Base-by-base conservation (phyloP, 2,888 invertebrate genomes). In the Cremastobaeus sp. region DNA sequence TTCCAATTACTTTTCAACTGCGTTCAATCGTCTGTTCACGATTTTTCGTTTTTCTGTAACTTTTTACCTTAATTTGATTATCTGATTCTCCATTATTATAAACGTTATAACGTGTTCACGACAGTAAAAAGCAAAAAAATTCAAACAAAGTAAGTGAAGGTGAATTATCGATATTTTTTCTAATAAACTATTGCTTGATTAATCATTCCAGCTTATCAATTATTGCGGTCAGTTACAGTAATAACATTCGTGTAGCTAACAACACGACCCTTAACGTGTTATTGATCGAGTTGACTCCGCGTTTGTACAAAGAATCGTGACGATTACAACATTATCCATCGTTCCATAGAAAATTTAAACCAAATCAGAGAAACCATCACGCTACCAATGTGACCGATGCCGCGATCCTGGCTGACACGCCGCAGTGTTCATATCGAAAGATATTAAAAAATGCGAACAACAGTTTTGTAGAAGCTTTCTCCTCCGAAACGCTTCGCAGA, bases 191-290 rank as follows among this genome's bases (percentile, higher is more conserved):
- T 76, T 62, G 60, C 62, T 72, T 73, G 69, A 62, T 72, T 72
- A 76, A 78, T 78, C 78, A 73, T 60, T 64, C 47, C 48, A 43
- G 64, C 65, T 77, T 73, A 79, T 78, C 77, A 75, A 71, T 73
- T 74, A 78, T 79, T 80, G 74, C 73, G 73, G 76, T 74, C 64
- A 69, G 74, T 76, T 77, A 75, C 76, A 75, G 65, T 71, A 64
- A 74, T 70, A 76, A 72, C 68, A 76, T 76, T 78, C 80, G 79
- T 79, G 77, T 78, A 77, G 72, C 76, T 78, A 80, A 80, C 77
- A 74, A 78, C 74, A 65, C 73, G 65, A 71, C 76, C 76, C 74
- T 76, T 70, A 48, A 60, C 74, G 66, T 65, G 65, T 65, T 70
- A 77, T 77, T 74, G 76, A 77, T 75, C 69, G 73, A 45, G 30